Conservation (phyloP, 2,113 vertebrate genomes). For the Pollachius pollachius region DNA sequence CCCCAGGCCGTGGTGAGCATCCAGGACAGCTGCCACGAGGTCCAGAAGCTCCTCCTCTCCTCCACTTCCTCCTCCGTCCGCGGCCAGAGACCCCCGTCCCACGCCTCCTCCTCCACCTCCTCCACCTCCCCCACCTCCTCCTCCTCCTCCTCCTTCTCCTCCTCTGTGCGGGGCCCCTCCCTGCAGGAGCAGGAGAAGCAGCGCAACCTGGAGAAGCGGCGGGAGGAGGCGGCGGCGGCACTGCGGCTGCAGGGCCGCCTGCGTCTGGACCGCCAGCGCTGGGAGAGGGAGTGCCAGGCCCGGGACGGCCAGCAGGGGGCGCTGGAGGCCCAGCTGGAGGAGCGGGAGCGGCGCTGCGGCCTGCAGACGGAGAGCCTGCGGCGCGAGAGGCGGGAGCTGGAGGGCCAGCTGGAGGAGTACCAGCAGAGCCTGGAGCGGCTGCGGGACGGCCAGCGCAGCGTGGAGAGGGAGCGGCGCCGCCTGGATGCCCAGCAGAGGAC, state of each 20-base stretch:
- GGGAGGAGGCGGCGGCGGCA: slow-evolving; percentile 80
- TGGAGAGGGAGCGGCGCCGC: slow-evolving; percentile 81
- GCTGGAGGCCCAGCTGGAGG: slow-evolving; percentile 61
- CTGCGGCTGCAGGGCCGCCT: slow-evolving; percentile 81
- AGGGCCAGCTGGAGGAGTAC: slow-evolving; percentile 84
- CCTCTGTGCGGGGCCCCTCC: slow-evolving; percentile 67
- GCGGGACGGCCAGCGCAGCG: slow-evolving; percentile 82
- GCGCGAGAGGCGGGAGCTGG: slow-evolving; percentile 79
- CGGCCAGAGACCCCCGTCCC: slow-evolving; percentile 25
- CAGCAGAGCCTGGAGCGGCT: slow-evolving; percentile 91
- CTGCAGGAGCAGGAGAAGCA: slow-evolving; percentile 93
- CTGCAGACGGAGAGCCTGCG: slow-evolving; percentile 69
- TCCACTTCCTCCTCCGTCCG: slow-evolving; percentile 29
- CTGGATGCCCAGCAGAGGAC: slow-evolving; percentile 77
- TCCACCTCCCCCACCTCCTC: too few species aligned
- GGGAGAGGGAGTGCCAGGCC: slow-evolving; percentile 80
- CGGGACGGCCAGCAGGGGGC: slow-evolving; percentile 75
- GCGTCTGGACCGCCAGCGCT: slow-evolving; percentile 83
- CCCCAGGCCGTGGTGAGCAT: slow-evolving; percentile 84
- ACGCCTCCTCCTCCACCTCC: too few species aligned
- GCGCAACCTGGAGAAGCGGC: slow-evolving; percentile 87
- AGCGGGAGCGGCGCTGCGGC: slow-evolving; percentile 76
- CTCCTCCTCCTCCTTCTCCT: too few species aligned
- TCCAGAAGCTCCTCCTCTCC: slow-evolving; percentile 79
- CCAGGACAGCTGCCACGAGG: slow-evolving; percentile 87